A percentile compares a stretch with the other conserved stretches of the same genome.
phyloP scores from a whole-genome alignment of 1,140 invertebrate genomes.

The Aethina tumida region DNA sequence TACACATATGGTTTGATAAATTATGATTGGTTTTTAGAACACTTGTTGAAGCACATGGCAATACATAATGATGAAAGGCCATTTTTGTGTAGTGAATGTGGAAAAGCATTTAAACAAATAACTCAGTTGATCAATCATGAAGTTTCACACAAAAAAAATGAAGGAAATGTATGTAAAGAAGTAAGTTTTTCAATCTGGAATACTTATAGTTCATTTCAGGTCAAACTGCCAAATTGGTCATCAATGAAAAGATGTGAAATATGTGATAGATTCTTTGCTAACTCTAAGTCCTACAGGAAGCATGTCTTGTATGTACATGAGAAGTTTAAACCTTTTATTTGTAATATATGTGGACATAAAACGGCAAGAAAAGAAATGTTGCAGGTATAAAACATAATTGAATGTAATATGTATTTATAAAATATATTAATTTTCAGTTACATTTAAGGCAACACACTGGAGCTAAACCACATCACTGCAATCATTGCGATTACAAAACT shows the following conservation, averaged over 20 bases:
- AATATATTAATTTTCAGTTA: conserved; percentile 17
- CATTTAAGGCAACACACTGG: conserved; percentile 62
- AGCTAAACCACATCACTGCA: conserved; percentile 64
- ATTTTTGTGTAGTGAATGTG: conserved; percentile 49
- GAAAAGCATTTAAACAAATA: conserved; percentile 53
- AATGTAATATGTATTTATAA: conserved; percentile 3
- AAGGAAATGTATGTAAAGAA: conserved; percentile 32
- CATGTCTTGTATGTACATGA: conserved; percentile 70
- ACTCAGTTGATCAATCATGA: conserved; percentile 53
- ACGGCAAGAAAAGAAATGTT: conserved; percentile 58
- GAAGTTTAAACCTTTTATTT: conserved; percentile 65
- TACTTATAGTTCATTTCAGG: no score
- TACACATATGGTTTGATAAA: background rate
- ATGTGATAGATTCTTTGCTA: conserved; percentile 59
- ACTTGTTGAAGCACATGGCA: conserved; percentile 41
- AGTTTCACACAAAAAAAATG: conserved; percentile 42
- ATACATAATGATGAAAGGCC: conserved; percentile 49
- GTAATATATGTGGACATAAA: conserved; percentile 65
- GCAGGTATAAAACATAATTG: conserved; percentile 39
- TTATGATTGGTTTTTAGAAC: conserved; percentile 9
- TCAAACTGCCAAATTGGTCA: conserved; percentile 42
- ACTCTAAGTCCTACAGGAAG: conserved; percentile 63
- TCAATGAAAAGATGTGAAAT: conserved; percentile 57
- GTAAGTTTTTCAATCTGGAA: no score
- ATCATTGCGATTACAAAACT: conserved; percentile 53